Evolutionary conservation across 2,888 invertebrate species (phyloP).

Genomic region (Dyspetes luteomarginatus): DNA sequence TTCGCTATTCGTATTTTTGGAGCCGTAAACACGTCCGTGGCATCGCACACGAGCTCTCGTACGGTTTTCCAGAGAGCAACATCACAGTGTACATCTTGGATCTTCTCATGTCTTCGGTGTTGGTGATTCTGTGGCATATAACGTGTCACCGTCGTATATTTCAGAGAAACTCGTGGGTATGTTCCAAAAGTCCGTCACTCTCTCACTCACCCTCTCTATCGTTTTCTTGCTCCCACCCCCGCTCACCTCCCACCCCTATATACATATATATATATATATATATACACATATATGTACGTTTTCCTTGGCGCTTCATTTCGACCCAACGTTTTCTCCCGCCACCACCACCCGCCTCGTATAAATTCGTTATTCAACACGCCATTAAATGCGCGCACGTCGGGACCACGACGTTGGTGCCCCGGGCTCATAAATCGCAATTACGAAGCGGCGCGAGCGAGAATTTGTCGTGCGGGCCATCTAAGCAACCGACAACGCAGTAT

Average conservation of each 20-base stretch:
- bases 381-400: conserved; percentile 79
- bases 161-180: conserved; percentile 33
- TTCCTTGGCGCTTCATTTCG: conserved; percentile 43
- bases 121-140: conserved; percentile 52
- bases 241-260: conserved; percentile 1
- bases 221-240: conserved; percentile 55
- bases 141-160: conserved; percentile 57
- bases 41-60: conserved; percentile 30
- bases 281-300: conserved; percentile 14
- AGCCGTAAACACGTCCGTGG: conserved; percentile 63
- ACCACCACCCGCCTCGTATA: conserved; percentile 69
- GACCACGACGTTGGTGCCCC: conserved; percentile 63
- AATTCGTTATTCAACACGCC: conserved; percentile 83
- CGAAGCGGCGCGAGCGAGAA: conserved; percentile 81
- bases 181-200: conserved; percentile 48
- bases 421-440: conserved; percentile 82
- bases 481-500: conserved; percentile 56
- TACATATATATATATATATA: not conserved
- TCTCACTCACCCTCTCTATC: conserved; percentile 38
- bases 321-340: conserved; percentile 28
- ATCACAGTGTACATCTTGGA: conserved; percentile 49
- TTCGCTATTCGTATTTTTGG: conserved; percentile 59
- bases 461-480: conserved; percentile 80
- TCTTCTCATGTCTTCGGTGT: conserved; percentile 49
- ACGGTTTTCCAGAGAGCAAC: conserved; percentile 53